phyloP scores from a whole-genome alignment of 64 coral and sea anemone species.

The Cladopsammia gracilis region DNA sequence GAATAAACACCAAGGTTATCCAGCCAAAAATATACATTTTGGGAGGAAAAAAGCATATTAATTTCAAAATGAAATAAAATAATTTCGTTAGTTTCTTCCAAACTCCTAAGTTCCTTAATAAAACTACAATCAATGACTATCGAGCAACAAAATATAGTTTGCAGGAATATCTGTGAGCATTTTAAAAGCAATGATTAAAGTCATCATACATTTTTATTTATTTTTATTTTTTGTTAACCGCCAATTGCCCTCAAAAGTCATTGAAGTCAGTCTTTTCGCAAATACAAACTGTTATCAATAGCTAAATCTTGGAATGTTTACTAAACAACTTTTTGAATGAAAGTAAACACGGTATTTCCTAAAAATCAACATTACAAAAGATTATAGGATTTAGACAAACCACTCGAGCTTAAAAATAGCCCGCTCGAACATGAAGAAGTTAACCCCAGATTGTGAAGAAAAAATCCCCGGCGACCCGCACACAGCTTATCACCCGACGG shows the following conservation, averaged over 20 bases:
- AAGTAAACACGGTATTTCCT: too few relatives aligned
- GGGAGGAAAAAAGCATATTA: not conserved
- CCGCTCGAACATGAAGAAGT: not conserved
- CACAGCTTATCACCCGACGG: conserved; percentile 3
- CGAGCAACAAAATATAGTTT: too few relatives aligned
- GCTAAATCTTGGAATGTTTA: not conserved
- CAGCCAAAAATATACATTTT: not conserved
- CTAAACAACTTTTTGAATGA: not conserved
- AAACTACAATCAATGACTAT: too few relatives aligned
- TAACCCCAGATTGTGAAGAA: not conserved
- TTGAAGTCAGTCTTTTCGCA: not conserved
- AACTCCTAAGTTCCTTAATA: too few relatives aligned
- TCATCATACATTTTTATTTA: too few relatives aligned
- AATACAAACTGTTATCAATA: not conserved
- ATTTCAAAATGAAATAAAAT: not conserved
- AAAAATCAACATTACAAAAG: not conserved
- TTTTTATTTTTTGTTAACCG: too few relatives aligned
- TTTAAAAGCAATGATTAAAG: too few relatives aligned
- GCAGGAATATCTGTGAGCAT: too few relatives aligned
- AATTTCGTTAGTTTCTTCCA: too few relatives aligned
- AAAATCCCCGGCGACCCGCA: not conserved
- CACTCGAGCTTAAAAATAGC: not conserved
- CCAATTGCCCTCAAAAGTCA: too few relatives aligned
- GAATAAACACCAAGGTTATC: not conserved
- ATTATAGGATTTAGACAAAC: not conserved